These are phyloP conservation scores for Acronicta alni DNA, from an alignment of 2,888 invertebrate species.

Conservation along the genomic window DNA sequence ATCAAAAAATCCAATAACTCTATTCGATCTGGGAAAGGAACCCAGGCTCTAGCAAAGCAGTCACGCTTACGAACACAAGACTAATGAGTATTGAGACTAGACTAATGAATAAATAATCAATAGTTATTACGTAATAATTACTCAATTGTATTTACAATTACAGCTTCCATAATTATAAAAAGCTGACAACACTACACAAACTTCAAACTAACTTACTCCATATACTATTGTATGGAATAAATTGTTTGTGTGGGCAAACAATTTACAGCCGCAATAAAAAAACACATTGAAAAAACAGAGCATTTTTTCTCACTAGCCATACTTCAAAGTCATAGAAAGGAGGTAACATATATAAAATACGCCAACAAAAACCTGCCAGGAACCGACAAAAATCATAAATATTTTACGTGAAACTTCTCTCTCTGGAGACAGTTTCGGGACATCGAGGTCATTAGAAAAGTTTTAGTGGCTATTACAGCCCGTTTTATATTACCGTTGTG, in stretches of 20 bases:
- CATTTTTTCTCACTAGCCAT: conserved; percentile 23
- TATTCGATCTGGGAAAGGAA: too few relatives aligned
- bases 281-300: conserved; percentile 3
- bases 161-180: too few relatives aligned
- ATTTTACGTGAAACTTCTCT: conserved; percentile 75
- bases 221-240: too few relatives aligned
- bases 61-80: too few relatives aligned
- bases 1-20: too few relatives aligned
- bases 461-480: conserved; percentile 82
- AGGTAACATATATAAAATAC: conserved; percentile 66
- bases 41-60: too few relatives aligned
- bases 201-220: too few relatives aligned
- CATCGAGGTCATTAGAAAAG: conserved; percentile 82
- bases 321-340: conserved; percentile 48
- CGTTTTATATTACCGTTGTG: conserved; percentile 77
- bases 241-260: conserved; percentile 19
- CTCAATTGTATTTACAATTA: too few relatives aligned
- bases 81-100: too few relatives aligned
- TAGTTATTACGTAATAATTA: too few relatives aligned
- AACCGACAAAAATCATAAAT: conserved; percentile 74
- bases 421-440: conserved; percentile 81
- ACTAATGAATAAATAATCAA: too few relatives aligned
- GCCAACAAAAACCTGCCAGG: conserved; percentile 59
- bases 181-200: too few relatives aligned
- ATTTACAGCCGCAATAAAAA: conserved; percentile 3